Base-by-base conservation (phyloP, 2,888 invertebrate species). In the Brachycybe producta region DNA sequence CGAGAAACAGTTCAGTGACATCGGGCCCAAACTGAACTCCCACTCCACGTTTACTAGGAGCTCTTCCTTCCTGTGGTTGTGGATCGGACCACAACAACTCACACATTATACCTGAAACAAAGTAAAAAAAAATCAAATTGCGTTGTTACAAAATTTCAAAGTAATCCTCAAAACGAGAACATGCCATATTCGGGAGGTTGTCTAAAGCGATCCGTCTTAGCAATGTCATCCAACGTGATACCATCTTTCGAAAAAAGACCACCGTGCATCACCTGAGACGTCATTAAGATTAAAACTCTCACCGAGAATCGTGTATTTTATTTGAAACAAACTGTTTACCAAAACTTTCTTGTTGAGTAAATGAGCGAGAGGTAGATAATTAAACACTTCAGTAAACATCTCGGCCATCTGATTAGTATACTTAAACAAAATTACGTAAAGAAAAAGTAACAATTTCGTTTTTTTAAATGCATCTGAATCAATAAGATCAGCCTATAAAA, bases 1-100 rank as follows among this genome's bases (percentile, higher is more conserved):
- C 73, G 47, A 90, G 76, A 74, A 98, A 99, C 48, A 71, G 73
- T 57, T 79, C 73, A 1, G 98, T 98, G 4, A 98, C 84, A 69
- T 99, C 95, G 0, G 98, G 97, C 1, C 97, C 97, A 70, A 98
- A 98, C 71, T 98, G 97, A 60, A 92, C 85, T 36, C 97, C 98
- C 3, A 98, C 94, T 11, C 98, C 98, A 54, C 98, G 79, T 69
- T 95, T 97, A 56, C 94, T 94, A 0, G 90, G 85, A 0, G 90
- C 81, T 32, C 91, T 75, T 0, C 98, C 98, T 48, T 67, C 64
- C 70, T 83, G 82, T 7, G 84, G 83, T 64, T 95, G 94, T 0
- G 98, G 98, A 71, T 99, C 98, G 1, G 94, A 94, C 98, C 98
- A 98, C 17, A 98, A 73, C 48, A 98, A 72, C 67, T 98, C 98